These are phyloP conservation scores for Macaca nemestrina DNA, from an alignment of 2,113 vertebrate genomes.

Conservation along the genomic window DNA sequence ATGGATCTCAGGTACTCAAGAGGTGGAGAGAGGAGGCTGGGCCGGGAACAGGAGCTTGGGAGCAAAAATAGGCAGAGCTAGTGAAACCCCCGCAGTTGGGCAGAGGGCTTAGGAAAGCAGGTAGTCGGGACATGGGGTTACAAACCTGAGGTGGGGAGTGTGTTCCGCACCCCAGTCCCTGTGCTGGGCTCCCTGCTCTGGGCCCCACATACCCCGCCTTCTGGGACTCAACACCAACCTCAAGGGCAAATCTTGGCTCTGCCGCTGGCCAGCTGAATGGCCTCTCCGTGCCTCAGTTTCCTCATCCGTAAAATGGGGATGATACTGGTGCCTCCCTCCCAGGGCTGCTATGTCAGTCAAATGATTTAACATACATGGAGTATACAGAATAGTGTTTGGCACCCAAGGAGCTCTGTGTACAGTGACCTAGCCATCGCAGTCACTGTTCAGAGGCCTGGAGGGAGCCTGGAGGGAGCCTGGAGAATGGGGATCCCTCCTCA, in stretches of 20 bases:
- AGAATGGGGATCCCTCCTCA: neutral
- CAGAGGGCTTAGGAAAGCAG: neutral
- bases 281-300: neutral
- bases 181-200: neutral
- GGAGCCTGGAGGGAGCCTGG: neutral
- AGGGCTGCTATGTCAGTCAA: neutral
- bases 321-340: neutral
- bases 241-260: neutral
- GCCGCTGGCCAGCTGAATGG: neutral
- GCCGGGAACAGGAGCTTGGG: neutral
- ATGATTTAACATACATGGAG: neutral
- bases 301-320: neutral
- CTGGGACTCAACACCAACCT: neutral
- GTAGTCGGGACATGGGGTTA: neutral
- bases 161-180: neutral
- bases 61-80: neutral
- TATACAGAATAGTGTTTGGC: rapidly evolving
- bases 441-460: neutral
- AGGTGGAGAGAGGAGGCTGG: neutral
- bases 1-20: neutral
- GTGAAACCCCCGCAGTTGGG: neutral
- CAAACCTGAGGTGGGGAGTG: neutral
- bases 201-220: neutral
- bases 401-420: rapidly evolving
- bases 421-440: rapidly evolving